Percentiles rank a stretch among this genome's conserved stretches.
Conservation (phyloP, 2,113 vertebrate genomes). For the Notechis scutatus region DNA sequence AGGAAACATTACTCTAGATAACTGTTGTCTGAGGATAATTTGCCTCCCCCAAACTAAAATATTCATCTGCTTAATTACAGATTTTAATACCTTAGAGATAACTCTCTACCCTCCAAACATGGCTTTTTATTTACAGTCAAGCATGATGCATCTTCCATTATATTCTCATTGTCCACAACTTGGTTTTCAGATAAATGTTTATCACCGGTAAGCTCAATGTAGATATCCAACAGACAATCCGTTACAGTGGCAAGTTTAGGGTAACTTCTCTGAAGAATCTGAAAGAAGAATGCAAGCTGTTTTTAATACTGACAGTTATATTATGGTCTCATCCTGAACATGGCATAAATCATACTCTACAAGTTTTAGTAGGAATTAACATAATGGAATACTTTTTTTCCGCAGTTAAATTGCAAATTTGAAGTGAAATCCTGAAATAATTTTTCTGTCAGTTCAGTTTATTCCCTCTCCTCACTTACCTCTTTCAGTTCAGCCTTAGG, state of each 20-base stretch:
- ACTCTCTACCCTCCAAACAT: conserved; percentile 83
- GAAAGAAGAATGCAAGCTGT: background rate
- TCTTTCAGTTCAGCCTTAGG: conserved; percentile 84
- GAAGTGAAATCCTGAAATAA: background rate
- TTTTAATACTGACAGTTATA: background rate
- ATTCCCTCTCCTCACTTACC: conserved; percentile 76
- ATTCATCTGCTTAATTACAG: background rate
- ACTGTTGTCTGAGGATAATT: background rate
- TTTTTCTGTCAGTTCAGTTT: background rate
- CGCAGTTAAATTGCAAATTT: background rate
- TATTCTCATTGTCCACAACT: background rate
- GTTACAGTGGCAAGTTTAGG: conserved; percentile 73
- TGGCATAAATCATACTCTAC: background rate
- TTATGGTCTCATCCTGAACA: background rate
- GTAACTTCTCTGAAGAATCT: conserved; percentile 82
- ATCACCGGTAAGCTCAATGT: conserved; percentile 83
- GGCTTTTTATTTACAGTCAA: conserved; percentile 63
- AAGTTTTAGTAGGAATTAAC: background rate
- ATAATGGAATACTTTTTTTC: background rate
- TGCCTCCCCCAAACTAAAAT: background rate
- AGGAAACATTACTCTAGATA: background rate
- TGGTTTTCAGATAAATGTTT: conserved; percentile 64
- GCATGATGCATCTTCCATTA: conserved; percentile 44
- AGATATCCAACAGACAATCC: conserved; percentile 89
- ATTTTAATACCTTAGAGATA: conserved; percentile 82